These are phyloP conservation scores for Leptopilina clavipes DNA, from an alignment of 1,140 invertebrate genomes.

Conservation along the genomic window DNA sequence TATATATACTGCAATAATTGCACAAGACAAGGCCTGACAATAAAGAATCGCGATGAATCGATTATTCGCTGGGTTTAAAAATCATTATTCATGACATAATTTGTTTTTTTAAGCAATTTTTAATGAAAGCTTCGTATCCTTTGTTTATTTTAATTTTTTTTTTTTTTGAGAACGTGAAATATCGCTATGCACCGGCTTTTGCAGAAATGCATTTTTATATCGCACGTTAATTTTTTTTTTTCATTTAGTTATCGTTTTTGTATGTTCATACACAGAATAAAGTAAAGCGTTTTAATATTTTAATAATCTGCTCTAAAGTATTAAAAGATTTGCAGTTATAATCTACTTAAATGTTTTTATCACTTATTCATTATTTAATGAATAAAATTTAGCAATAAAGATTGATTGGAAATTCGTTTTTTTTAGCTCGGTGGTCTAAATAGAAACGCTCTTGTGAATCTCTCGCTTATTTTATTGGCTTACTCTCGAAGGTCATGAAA, in stretches of 20 bases:
- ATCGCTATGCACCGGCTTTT: constrained; percentile 56
- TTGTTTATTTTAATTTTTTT: neutral
- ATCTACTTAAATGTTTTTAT: too few species aligned
- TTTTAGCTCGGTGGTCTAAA: too few species aligned
- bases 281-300: neutral
- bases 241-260: neutral
- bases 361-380: too few species aligned
- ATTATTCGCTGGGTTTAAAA: neutral
- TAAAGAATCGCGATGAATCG: constrained; percentile 29
- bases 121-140: neutral
- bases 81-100: neutral
- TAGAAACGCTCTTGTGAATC: too few species aligned
- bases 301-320: neutral
- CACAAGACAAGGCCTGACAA: constrained; percentile 18
- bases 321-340: too few species aligned
- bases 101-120: constrained; percentile 1
- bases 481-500: too few species aligned
- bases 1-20: neutral
- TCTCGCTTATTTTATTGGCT: too few species aligned
- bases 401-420: too few species aligned
- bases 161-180: constrained; percentile 17
- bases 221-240: constrained; percentile 9
- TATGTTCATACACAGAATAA: constrained; percentile 9
- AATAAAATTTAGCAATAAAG: too few species aligned
- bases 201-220: constrained; percentile 51